These are phyloP conservation scores for Anolis sagrei DNA, from an alignment of 2,113 vertebrate species.

Conservation along the genomic window DNA sequence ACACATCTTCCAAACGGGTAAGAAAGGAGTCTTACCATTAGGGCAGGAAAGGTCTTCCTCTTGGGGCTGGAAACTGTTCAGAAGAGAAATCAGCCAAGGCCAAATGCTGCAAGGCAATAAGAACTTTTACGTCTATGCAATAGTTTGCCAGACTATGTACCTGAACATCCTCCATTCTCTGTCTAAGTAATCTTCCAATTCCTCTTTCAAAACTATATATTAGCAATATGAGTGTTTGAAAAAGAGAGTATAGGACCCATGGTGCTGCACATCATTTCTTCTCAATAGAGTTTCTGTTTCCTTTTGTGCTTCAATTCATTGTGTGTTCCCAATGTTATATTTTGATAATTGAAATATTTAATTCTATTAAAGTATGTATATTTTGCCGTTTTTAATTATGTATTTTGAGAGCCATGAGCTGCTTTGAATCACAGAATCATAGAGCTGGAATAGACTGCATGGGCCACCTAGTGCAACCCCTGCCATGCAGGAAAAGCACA, in stretches of 20 bases:
- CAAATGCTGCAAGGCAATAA: conserved; percentile 84
- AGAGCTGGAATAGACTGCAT: too few species aligned
- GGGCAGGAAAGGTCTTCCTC: conserved; percentile 87
- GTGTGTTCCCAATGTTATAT: not conserved
- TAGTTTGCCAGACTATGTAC: too few species aligned
- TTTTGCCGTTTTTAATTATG: too few species aligned
- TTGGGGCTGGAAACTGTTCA: conserved; percentile 95
- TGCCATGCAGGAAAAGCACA: too few species aligned
- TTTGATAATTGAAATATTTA: not conserved
- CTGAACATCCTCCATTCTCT: not conserved
- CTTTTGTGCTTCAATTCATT: not conserved
- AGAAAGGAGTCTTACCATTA: conserved; percentile 80
- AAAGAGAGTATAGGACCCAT: not conserved
- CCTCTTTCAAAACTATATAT: not conserved
- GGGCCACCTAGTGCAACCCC: too few species aligned
- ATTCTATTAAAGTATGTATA: too few species aligned
- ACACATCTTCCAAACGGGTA: not conserved
- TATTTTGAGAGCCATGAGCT: too few species aligned
- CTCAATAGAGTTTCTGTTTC: not conserved
- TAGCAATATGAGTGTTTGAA: not conserved
- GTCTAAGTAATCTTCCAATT: not conserved
- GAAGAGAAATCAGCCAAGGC: conserved; percentile 96
- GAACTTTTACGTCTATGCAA: not conserved
- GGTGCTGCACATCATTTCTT: not conserved
- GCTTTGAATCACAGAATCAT: too few species aligned